Conservation (phyloP, 2,797 vertebrate genomes). For the Schizothorax lantsangensis region DNA sequence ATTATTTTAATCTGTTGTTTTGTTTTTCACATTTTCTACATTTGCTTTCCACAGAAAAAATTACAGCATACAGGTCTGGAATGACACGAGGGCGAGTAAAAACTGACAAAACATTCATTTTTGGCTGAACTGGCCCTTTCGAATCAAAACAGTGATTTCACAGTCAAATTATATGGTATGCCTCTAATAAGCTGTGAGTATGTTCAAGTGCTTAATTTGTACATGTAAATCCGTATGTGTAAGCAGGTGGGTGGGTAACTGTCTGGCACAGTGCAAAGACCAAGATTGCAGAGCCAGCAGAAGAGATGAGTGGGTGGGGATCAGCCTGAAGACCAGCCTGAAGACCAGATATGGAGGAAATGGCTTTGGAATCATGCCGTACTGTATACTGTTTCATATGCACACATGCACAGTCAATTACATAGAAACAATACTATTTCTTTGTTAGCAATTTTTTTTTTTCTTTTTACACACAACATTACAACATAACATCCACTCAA, state of each 20-base stretch:
- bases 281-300: constrained; percentile 59
- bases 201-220: constrained; percentile 27
- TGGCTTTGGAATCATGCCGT: constrained; percentile 51
- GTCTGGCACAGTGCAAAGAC: constrained; percentile 47
- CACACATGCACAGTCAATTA: constrained; percentile 2
- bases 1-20: not conserved
- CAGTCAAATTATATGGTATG: constrained; percentile 6
- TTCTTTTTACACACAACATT: too few relatives aligned
- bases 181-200: constrained; percentile 42
- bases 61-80: not conserved
- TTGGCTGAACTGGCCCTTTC: constrained; percentile 21
- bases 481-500: too few relatives aligned
- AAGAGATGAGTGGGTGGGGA: constrained; percentile 58
- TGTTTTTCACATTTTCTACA: not conserved
- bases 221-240: constrained; percentile 52
- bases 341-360: constrained; percentile 43
- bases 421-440: constrained; percentile 3
- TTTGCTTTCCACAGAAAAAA: not conserved
- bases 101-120: constrained; percentile 21
- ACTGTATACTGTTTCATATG: constrained; percentile 44
- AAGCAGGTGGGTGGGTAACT: constrained; percentile 27
- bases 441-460: too few relatives aligned
- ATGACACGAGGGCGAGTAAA: not conserved
- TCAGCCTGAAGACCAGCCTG: constrained; percentile 47
- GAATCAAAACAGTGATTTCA: constrained; percentile 19